phyloP scores from a whole-genome alignment of 2,888 invertebrate genomes.

The Catocala sponsa region DNA sequence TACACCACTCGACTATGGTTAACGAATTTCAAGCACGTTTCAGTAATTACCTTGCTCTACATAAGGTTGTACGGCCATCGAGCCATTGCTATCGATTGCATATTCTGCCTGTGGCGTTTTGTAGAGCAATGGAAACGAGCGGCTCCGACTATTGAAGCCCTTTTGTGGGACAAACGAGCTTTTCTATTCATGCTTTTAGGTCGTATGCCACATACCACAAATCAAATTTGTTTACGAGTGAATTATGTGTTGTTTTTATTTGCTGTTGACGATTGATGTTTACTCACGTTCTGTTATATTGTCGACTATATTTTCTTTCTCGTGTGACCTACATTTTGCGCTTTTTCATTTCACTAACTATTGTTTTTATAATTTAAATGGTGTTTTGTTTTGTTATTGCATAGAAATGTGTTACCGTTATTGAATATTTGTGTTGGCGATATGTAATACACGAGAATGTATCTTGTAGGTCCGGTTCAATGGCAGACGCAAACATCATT shows the following conservation, averaged over 20 bases:
- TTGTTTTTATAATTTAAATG: no score
- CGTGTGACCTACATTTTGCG: no score
- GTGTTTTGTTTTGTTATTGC: no score
- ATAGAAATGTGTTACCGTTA: no score
- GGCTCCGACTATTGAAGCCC: constrained; percentile 39
- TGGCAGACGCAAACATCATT: no score
- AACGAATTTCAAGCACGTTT: constrained; percentile 46
- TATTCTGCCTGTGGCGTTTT: constrained; percentile 49
- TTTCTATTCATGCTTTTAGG: constrained; percentile 50
- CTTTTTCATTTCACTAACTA: no score
- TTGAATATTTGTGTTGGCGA: no score
- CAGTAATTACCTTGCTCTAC: constrained; percentile 60
- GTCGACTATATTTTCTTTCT: no score
- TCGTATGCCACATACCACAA: constrained; percentile 28
- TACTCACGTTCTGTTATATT: no score
- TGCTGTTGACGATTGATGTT: no score
- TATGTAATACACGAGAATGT: no score
- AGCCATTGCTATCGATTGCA: constrained; percentile 70
- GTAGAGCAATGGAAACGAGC: constrained; percentile 65
- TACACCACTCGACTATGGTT: constrained; percentile 17
- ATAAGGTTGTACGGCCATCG: constrained; percentile 67
- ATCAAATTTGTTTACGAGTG: constrained; percentile 16
- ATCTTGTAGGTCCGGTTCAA: no score
- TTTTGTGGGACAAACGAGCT: constrained; percentile 52
- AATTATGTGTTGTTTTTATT: constrained; percentile 11